Percentiles rank a stretch among this genome's conserved stretches.
These are phyloP conservation scores for Anadara kagoshimensis DNA, from an alignment of 1,140 invertebrate species.

Conservation along the genomic window DNA sequence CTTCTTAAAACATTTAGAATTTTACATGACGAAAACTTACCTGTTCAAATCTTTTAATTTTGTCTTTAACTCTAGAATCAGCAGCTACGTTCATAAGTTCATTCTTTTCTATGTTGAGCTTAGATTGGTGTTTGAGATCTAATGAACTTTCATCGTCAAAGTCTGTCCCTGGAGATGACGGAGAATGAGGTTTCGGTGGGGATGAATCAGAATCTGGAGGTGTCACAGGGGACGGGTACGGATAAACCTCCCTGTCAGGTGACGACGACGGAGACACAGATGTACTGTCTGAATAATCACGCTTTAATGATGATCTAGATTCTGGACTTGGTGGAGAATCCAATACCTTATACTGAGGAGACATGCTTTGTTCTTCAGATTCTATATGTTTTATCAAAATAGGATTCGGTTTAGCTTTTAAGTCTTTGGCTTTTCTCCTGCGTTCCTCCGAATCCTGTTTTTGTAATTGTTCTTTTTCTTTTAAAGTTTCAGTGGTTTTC, in stretches of 20 bases:
- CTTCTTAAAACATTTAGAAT: too few species aligned
- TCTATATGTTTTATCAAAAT: slow-evolving; percentile 64
- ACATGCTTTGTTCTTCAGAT: slow-evolving; percentile 61
- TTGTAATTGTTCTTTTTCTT: slow-evolving; percentile 33
- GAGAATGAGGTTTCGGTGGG: slow-evolving; percentile 70
- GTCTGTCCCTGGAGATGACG: slow-evolving; percentile 63
- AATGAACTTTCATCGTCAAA: slow-evolving; percentile 55
- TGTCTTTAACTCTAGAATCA: slow-evolving; percentile 46
- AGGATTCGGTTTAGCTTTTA: slow-evolving; percentile 68
- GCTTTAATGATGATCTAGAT: slow-evolving; percentile 57
- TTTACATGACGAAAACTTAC: slow-evolving; percentile 20
- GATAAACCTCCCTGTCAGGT: slow-evolving; percentile 62
- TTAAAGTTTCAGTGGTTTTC: slow-evolving; percentile 8
- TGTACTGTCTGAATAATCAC: slow-evolving; percentile 68
- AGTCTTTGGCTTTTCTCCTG: slow-evolving; percentile 58
- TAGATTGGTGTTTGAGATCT: not conserved
- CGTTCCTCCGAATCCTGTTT: slow-evolving; percentile 63
- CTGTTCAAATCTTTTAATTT: slow-evolving; percentile 54
- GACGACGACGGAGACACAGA: slow-evolving; percentile 66
- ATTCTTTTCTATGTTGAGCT: slow-evolving; percentile 1
- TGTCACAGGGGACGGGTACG: slow-evolving; percentile 68
- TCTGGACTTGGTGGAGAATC: slow-evolving; percentile 69
- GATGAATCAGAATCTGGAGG: slow-evolving; percentile 69
- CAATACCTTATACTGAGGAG: slow-evolving; percentile 67
- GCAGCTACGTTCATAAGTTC: slow-evolving; percentile 10